phyloP scores from a whole-genome alignment of 1,140 invertebrate species.

The Drosophila nasuta region DNA sequence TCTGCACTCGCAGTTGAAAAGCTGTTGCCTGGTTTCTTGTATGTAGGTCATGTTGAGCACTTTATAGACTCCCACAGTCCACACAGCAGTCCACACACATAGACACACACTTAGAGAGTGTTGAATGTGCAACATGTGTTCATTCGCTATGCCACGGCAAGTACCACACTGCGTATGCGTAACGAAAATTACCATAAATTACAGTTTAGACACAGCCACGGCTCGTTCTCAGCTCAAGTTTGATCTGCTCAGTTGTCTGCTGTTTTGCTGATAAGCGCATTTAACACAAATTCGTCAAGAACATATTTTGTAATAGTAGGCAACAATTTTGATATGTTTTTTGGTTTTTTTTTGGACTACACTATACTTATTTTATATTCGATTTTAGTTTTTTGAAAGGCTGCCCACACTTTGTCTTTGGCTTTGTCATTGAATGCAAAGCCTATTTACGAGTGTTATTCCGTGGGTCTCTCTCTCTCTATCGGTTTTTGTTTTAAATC shows the following conservation, averaged over 20 bases:
- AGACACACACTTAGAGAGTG: background rate
- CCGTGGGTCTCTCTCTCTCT: conserved; percentile 1
- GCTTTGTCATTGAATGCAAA: conserved; percentile 48
- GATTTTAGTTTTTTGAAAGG: conserved; percentile 29
- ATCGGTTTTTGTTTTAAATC: background rate
- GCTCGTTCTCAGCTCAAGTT: background rate
- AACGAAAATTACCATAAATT: conserved; percentile 80
- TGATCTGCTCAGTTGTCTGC: conserved; percentile 10
- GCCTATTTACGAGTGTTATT: conserved; percentile 33
- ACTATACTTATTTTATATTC: background rate
- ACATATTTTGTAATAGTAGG: conserved; percentile 44
- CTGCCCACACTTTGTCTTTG: conserved; percentile 32
- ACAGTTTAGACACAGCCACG: conserved; percentile 55
- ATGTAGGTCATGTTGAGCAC: conserved; percentile 60
- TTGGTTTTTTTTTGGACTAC: background rate
- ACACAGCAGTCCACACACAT: background rate
- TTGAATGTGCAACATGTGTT: conserved; percentile 53
- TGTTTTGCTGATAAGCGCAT: conserved; percentile 58
- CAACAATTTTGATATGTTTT: conserved; percentile 48
- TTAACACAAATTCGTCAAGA: conserved; percentile 63
- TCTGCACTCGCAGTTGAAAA: conserved; percentile 40
- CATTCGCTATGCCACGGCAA: conserved; percentile 30
- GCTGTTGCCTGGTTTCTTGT: conserved; percentile 34
- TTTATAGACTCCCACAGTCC: conserved; percentile 71
- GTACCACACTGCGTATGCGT: conserved; percentile 75